Base-by-base conservation (phyloP, 2,113 vertebrate species). In the Tylochromis polylepis region DNA sequence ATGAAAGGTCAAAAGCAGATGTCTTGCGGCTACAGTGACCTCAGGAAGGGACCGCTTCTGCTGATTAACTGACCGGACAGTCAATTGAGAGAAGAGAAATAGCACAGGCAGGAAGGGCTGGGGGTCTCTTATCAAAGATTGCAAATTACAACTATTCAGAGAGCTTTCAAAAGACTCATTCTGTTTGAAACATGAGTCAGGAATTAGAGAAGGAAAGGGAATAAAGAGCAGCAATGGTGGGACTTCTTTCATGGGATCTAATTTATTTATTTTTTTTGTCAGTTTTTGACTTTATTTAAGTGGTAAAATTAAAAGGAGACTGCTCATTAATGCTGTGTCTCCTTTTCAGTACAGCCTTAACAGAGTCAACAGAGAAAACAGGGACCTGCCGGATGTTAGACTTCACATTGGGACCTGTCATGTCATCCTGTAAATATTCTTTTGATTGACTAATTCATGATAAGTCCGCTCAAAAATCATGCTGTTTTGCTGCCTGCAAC, bases 1-100 rank as follows among this genome's bases (percentile, higher is more conserved):
- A 87, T 87, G 75, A 91, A 93, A 93, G 92, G 93, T 93, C 92
- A 93, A 92, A 91, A 90, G 87, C 92, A 88, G 88, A 88, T 85
- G 85, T 93, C 78, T 34, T 11, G 16, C 78, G 65, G 86, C 85
- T 49, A 41, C 2, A 0, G 18, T 84, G 82, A 93, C 90, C 85
- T 57, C 77, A 81, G 82, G 81, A 85, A 78, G 79, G 41, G 75
- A 85, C 81, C 18, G 15, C 43, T 79, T 78, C 67, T 24, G 5
- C 84, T 92, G 89, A 93, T 89, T 87, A 89, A 86, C 90, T 87
- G 65, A 83, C 24, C 11, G 14, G 62, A 81, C 85, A 67, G 86
- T 87, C 77, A 29, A 72, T 89, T 27, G 20, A 81, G 10, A 18
- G 34, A 43, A 24, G 72, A 24, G n/a, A 29, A 77, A 84, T 9